Conservation (phyloP, 64 coral and sea anemone genomes). For the Montipora capricornis region DNA sequence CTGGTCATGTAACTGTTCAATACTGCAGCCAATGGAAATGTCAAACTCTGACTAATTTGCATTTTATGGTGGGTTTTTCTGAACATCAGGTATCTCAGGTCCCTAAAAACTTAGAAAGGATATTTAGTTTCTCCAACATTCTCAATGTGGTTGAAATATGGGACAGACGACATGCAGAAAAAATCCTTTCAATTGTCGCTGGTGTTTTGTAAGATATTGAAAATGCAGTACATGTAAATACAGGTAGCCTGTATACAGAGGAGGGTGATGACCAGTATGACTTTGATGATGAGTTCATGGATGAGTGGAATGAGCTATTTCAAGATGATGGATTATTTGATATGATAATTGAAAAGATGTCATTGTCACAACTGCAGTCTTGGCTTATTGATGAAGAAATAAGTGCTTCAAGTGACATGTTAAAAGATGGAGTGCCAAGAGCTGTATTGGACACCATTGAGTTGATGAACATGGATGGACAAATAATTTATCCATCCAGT, state of each 20-base stretch:
- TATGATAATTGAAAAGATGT: neutral
- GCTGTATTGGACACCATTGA: conserved; percentile 2
- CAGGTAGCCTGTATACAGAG: neutral
- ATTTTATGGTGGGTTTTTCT: conserved; percentile 58
- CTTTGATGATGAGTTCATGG: conserved; percentile 9
- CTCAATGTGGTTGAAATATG: conserved; percentile 44
- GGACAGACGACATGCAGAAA: conserved; percentile 32
- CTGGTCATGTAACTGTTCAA: conserved; percentile 55
- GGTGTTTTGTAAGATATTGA: conserved; percentile 20
- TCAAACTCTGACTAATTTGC: conserved; percentile 48
- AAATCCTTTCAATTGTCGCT: conserved; percentile 17
- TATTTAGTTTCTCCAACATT: conserved; percentile 63
- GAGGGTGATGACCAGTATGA: neutral
- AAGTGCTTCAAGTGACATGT: conserved; percentile 17
- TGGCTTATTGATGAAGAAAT: neutral
- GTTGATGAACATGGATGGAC: neutral
- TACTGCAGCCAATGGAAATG: conserved; percentile 35
- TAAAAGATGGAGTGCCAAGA: neutral
- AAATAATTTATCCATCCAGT: too few species aligned
- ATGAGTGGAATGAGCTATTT: neutral
- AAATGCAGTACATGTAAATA: neutral
- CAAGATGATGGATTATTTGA: conserved; percentile 7
- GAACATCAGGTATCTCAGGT: conserved; percentile 67
- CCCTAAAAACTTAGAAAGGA: neutral
- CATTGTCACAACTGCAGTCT: neutral